Percentiles rank a stretch among this genome's conserved stretches.
phyloP scores from a whole-genome alignment of 2,888 invertebrate species.

The Leucophenga maculata region DNA sequence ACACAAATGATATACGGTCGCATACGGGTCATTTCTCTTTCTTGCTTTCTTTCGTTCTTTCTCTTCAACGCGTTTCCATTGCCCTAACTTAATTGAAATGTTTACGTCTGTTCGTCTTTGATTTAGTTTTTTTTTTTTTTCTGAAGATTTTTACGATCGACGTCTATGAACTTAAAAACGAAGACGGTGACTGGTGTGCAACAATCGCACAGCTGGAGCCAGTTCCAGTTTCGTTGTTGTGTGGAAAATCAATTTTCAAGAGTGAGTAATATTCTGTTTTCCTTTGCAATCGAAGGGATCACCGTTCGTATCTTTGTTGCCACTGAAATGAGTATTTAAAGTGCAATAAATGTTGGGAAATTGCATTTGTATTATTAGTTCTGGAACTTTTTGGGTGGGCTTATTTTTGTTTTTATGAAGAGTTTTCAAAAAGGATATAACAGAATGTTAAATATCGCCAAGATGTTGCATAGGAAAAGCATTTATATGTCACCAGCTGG shows the following conservation, averaged over 20 bases:
- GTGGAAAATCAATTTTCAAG: background rate
- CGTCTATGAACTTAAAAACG: too few relatives aligned
- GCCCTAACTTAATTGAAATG: background rate
- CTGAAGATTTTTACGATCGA: too few relatives aligned
- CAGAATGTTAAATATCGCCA: too few relatives aligned
- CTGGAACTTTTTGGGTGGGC: too few relatives aligned
- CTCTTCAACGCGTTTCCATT: background rate
- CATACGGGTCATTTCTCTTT: constrained; percentile 3
- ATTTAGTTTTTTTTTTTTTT: background rate
- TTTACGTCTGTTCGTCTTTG: background rate
- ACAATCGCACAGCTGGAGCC: constrained; percentile 1
- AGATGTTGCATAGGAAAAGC: background rate
- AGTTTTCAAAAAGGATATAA: too few relatives aligned
- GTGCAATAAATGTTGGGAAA: background rate
- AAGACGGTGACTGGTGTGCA: background rate
- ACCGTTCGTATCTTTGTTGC: too few relatives aligned
- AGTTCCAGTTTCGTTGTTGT: background rate
- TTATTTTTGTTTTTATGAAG: too few relatives aligned
- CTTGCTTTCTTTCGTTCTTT: background rate
- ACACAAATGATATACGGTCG: background rate
- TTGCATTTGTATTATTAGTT: background rate
- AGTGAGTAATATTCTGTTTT: background rate
- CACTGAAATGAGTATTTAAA: background rate
- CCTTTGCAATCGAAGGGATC: too few relatives aligned
- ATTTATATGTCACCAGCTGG: too few relatives aligned